Percentiles rank a stretch among this genome's conserved stretches.
These are phyloP conservation scores for Protobothrops mucrosquamatus DNA, from an alignment of 2,113 vertebrate genomes.

Conservation along the genomic window DNA sequence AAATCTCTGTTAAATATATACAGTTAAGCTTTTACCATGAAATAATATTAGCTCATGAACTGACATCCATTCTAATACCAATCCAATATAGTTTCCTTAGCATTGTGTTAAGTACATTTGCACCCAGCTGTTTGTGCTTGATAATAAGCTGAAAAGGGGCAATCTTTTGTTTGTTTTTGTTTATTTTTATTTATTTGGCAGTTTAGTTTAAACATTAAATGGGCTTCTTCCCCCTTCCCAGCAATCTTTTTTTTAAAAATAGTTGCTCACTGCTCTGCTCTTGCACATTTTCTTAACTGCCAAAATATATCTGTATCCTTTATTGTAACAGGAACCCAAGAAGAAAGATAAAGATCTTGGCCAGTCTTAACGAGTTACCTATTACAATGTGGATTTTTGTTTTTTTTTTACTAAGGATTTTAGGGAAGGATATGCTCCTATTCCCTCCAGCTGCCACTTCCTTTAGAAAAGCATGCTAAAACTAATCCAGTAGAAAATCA, in stretches of 20 bases:
- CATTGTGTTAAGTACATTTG: background rate
- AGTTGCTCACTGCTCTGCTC: background rate
- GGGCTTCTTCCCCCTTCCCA: no score
- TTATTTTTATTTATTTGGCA: background rate
- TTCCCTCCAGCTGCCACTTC: background rate
- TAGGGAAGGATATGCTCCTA: background rate
- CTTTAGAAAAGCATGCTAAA: background rate
- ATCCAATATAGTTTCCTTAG: background rate
- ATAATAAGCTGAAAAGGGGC: background rate
- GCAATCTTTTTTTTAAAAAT: background rate
- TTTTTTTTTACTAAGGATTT: background rate
- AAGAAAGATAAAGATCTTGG: background rate
- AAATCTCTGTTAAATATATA: background rate
- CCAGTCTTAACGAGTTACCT: background rate
- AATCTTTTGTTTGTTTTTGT: background rate
- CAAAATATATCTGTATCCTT: background rate
- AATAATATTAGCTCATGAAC: background rate
- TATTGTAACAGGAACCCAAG: background rate
- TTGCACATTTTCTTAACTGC: background rate
- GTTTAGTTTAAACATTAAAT: slow-evolving; percentile 1
- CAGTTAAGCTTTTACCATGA: background rate
- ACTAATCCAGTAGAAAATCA: background rate
- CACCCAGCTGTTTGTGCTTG: background rate
- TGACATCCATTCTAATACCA: background rate
- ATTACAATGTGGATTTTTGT: background rate